Base-by-base conservation (phyloP, 1,140 invertebrate genomes). In the Drosophila kurseongensis region DNA sequence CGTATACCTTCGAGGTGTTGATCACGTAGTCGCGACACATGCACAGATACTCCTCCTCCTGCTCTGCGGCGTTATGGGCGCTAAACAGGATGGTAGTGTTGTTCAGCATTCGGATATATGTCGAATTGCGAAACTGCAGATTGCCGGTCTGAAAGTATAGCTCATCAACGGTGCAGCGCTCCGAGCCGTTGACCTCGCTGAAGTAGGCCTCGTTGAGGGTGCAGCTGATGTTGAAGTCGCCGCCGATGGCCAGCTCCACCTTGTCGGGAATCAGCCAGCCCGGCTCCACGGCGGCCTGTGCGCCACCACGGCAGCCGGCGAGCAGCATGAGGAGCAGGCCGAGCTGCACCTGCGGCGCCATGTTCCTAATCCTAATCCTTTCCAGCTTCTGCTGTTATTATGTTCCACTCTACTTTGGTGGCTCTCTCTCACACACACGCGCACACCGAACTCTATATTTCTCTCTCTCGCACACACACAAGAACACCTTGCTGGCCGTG, bases 401-500 rank as follows among this genome's bases (percentile, higher is more conserved):
- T 32, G 27, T 27, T 44, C n/a, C 29, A 23, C 63, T 29, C 16
- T 56, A 29, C 32, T 29, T 18, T 14, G 38, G 23, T 58, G 1
- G 9, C 35, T 47, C 38, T 44, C 61, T 16, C 47, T 44, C 41
- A 40, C 66, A 42, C 65, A 41, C 61, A 45, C 23, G 41, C 55
- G 44, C 42, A 16, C 41, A 69, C 57, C 59, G 56, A 55, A 59
- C 75, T 75, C 75, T 75, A 7, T 8, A 55, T 67, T 71, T 75
- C 75, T 75, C 58, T 67, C 75, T 75, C 75, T 75, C 47, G 66
- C 27, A 66, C 71, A 74, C 29, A 66, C 71, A 40, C 52, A 54
- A 47, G 73, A 78, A 83, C 84, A 86, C 84, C 84, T 88, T 77
- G 55, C 52, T 75, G 60, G 45, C 57, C 72, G 59, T 75, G 40